phyloP scores from a whole-genome alignment of 2,113 vertebrate genomes.

The Mus spicilegus region DNA sequence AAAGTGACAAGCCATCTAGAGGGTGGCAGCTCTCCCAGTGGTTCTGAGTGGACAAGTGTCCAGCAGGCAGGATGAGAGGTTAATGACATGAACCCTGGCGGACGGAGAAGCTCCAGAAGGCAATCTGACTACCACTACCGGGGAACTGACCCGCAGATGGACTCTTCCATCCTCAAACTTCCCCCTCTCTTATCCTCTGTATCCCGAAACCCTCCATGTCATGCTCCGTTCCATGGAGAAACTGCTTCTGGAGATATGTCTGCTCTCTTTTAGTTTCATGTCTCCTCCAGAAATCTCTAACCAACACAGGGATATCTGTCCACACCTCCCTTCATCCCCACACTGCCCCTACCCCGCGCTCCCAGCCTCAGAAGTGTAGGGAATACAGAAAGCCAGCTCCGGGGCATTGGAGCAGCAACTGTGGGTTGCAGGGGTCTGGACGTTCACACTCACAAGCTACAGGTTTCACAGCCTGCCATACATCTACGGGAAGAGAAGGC shows the following conservation, averaged over 20 bases:
- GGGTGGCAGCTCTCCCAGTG: neutral
- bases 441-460: constrained; percentile 5
- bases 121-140: neutral
- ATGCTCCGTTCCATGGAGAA: neutral
- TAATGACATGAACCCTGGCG: neutral
- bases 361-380: neutral
- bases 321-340: neutral
- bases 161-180: no score
- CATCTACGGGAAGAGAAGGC: constrained; percentile 3
- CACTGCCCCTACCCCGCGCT: neutral
- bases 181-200: neutral
- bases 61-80: neutral
- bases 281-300: neutral
- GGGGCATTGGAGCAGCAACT: neutral
- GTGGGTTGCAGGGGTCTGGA: neutral
- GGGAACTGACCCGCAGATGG: neutral
- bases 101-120: neutral
- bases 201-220: neutral
- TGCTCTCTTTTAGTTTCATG: neutral
- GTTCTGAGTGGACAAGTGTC: neutral
- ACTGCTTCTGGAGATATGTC: neutral
- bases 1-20: neutral
- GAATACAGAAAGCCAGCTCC: neutral
- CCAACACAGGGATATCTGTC: neutral
- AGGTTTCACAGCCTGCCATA: neutral